phyloP scores from a whole-genome alignment of 2,888 invertebrate species.

The Antheraea yamamai region DNA sequence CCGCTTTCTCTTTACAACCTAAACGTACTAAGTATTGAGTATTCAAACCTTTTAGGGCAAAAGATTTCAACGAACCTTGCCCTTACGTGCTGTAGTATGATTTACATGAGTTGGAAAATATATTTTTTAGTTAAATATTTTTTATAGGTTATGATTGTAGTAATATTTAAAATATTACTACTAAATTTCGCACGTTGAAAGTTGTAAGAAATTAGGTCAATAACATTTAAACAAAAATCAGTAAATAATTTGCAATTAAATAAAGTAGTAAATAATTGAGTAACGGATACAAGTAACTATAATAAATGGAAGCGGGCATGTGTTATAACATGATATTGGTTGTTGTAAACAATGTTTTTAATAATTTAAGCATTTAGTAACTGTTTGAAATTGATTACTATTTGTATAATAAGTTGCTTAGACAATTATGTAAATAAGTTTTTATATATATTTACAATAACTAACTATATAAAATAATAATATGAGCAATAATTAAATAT shows the following conservation, averaged over 20 bases:
- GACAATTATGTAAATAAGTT: not conserved
- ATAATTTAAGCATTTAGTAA: not conserved
- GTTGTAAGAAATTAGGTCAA: conserved; percentile 33
- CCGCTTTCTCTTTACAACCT: not conserved
- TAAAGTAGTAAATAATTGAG: conserved; percentile 3
- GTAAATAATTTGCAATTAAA: conserved; percentile 27
- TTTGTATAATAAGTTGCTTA: not conserved
- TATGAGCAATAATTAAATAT: no score
- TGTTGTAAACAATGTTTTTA: not conserved
- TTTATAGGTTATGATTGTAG: not conserved
- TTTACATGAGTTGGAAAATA: not conserved
- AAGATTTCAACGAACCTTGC: conserved; percentile 27
- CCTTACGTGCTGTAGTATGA: not conserved
- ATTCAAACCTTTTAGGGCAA: conserved; percentile 13
- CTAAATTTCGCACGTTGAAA: not conserved
- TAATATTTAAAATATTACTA: not conserved
- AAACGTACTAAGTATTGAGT: not conserved
- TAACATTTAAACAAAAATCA: conserved; percentile 31
- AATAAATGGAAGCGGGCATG: conserved; percentile 27
- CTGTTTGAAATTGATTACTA: not conserved
- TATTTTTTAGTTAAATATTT: not conserved
- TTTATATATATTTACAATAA: no score
- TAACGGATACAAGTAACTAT: conserved; percentile 36
- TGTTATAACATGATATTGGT: not conserved
- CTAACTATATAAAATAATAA: no score